Base-by-base conservation (phyloP, 2,797 vertebrate species). In the Anableps anableps region DNA sequence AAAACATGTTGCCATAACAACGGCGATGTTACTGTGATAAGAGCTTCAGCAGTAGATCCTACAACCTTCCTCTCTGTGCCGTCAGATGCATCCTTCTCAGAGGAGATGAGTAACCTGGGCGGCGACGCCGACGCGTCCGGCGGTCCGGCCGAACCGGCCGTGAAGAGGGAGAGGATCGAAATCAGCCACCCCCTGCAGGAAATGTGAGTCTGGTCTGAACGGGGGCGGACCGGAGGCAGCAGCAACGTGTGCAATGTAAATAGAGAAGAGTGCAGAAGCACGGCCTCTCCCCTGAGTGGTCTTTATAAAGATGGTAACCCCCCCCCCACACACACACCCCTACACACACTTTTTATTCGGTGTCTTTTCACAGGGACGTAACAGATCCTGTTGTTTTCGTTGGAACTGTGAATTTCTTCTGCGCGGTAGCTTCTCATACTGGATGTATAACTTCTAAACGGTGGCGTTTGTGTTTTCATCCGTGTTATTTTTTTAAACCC, bases 121-220 rank as follows among this genome's bases (percentile, higher is more conserved):
- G 93, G 95, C 0, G 97, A 99, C 34, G 95, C 86, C 0, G 96
- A 97, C 1, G 91, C 93, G 1, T 91, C 96, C 81, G 90, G 83
- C 71, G 91, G 91, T 1, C 74, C 95, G 3, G 95, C 94, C 1
- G 97, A 99, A 79, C 98, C 98, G 0, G 96, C 96, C 9, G 97
- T 99, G 23, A 99, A 99, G 87, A 96, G 97, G 0, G 98, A 99
- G 83, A 95, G 97, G 87, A 95, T 97, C 0, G 98, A 99, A 75
- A 94, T 98, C 1, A 96, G 91, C 85, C 96, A 97, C 94, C 95
- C 97, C 0, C 95, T 98, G 94, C 98, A 99, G 95, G 97, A 97
- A 89, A 97, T 98, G 95, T 98, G 91, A 96, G 85, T 76, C 29
- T 17, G 1, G 45, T 21, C 68, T n/a, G 41, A 3, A 3, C 3